These are phyloP conservation scores for Drosophila affinis DNA, from an alignment of 2,888 invertebrate genomes.

Conservation along the genomic window DNA sequence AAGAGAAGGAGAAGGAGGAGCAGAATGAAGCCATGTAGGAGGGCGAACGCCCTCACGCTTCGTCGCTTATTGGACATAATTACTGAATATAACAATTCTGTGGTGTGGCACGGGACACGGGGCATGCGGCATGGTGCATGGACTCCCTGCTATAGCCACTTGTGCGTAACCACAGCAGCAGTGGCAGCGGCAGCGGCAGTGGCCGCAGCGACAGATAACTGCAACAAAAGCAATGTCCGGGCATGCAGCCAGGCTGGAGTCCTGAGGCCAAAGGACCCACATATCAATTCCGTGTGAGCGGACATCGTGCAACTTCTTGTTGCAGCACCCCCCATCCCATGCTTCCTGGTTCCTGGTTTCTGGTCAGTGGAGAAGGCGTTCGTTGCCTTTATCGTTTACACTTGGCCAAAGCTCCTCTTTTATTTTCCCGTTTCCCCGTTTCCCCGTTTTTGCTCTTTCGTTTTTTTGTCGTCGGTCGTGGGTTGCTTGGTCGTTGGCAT, in stretches of 20 bases:
- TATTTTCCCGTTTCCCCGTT: neutral
- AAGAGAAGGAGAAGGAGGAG: neutral
- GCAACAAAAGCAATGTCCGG: constrained; percentile 59
- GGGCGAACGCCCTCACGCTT: constrained; percentile 57
- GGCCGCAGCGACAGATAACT: constrained; percentile 62
- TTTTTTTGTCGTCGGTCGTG: constrained; percentile 1
- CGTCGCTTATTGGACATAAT: constrained; percentile 77
- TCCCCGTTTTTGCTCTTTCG: too few species aligned
- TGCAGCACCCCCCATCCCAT: constrained; percentile 7
- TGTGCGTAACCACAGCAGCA: constrained; percentile 62
- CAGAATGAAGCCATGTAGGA: constrained; percentile 19
- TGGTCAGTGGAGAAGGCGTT: constrained; percentile 14
- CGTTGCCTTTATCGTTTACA: constrained; percentile 61
- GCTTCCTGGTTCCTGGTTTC: too few species aligned
- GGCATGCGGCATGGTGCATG: neutral
- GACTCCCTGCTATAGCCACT: constrained; percentile 43
- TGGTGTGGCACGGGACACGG: constrained; percentile 22
- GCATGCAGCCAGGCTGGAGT: constrained; percentile 16
- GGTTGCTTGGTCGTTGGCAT: neutral
- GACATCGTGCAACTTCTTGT: constrained; percentile 47
- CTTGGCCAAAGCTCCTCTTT: constrained; percentile 52
- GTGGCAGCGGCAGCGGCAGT: constrained; percentile 42
- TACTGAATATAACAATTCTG: constrained; percentile 78
- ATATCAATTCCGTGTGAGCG: constrained; percentile 75
- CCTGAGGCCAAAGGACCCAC: constrained; percentile 51